These are phyloP conservation scores for Erannis defoliaria DNA, from an alignment of 2,888 invertebrate species.

Conservation along the genomic window DNA sequence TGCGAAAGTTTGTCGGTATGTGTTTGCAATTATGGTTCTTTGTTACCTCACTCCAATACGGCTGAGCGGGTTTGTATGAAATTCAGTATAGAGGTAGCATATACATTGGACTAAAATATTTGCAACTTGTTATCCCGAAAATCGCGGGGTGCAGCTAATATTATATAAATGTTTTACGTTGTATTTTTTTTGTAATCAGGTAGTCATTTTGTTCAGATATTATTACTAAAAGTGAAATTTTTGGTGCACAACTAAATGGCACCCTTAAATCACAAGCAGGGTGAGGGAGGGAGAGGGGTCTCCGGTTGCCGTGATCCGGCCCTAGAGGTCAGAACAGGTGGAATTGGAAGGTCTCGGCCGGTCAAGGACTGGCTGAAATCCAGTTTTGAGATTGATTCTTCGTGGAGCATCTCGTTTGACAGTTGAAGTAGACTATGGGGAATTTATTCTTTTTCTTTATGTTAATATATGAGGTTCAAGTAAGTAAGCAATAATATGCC, in stretches of 20 bases:
- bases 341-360: slow-evolving; percentile 76
- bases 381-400: slow-evolving; percentile 15
- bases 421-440: background rate
- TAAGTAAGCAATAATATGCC: too few relatives aligned
- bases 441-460: background rate
- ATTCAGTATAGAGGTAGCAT: too few relatives aligned
- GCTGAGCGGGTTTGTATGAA: too few relatives aligned
- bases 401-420: background rate
- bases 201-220: background rate
- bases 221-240: background rate
- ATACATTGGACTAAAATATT: too few relatives aligned
- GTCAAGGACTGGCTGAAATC: slow-evolving; percentile 66
- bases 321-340: slow-evolving; percentile 76
- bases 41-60: too few relatives aligned
- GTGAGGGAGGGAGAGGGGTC: slow-evolving; percentile 1
- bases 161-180: too few relatives aligned
- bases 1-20: too few relatives aligned
- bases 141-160: too few relatives aligned
- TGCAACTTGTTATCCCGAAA: too few relatives aligned
- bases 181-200: too few relatives aligned
- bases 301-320: slow-evolving; percentile 40
- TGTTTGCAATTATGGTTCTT: too few relatives aligned
- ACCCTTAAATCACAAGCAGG: slow-evolving; percentile 78
- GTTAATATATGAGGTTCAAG: background rate
- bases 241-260: background rate